Percentiles rank a stretch among this genome's conserved stretches.
Evolutionary conservation across 2,888 invertebrate species (phyloP).

Genomic region (Cancer borealis): DNA sequence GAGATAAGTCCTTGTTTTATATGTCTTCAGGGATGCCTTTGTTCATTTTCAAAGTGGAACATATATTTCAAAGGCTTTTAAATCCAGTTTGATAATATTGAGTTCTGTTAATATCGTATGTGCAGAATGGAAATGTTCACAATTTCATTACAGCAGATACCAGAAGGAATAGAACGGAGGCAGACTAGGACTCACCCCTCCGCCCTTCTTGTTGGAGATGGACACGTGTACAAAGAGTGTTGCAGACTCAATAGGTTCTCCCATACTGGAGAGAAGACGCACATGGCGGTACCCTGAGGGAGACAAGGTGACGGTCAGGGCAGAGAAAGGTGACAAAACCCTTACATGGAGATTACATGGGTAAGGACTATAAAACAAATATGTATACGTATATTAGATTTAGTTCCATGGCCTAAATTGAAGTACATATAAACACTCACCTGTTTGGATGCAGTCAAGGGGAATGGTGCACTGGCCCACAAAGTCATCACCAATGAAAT

Average conservation of each 20-base stretch:
- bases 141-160: background rate
- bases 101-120: too few species aligned
- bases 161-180: background rate
- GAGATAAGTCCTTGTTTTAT: too few species aligned
- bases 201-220: slow-evolving; percentile 82
- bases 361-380: background rate
- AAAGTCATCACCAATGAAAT: slow-evolving; percentile 83
- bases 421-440: slow-evolving; percentile 78
- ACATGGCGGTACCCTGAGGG: slow-evolving; percentile 83
- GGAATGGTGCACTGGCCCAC: slow-evolving; percentile 84
- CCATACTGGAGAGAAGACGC: slow-evolving; percentile 81
- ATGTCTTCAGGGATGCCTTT: too few species aligned
- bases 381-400: too few species aligned
- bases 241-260: slow-evolving; percentile 82
- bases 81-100: too few species aligned
- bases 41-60: too few species aligned
- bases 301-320: background rate
- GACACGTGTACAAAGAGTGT: slow-evolving; percentile 83
- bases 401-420: too few species aligned
- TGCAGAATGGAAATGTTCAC: too few species aligned
- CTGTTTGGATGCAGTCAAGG: slow-evolving; percentile 83
- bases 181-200: slow-evolving; percentile 80
- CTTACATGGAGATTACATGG: slow-evolving; percentile 80
- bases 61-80: too few species aligned
- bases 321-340: background rate